Evolutionary conservation across 2,797 vertebrate species (phyloP).

Genomic region (Xenentodon cancila): DNA sequence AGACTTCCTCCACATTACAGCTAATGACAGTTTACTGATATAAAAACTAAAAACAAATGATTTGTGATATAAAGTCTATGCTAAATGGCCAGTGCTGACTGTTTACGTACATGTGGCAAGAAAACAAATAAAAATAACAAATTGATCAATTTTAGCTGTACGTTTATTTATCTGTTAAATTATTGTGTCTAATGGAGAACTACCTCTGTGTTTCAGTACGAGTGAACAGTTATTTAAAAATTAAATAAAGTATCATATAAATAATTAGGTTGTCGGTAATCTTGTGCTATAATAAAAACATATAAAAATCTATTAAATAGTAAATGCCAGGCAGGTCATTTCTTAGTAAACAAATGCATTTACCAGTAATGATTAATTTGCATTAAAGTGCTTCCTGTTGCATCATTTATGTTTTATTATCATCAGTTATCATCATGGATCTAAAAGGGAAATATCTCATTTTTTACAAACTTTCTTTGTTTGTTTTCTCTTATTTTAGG

Average conservation of each 20-base stretch:
- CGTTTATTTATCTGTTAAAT: not conserved
- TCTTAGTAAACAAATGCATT: no score
- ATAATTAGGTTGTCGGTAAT: not conserved
- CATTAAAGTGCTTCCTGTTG: constrained; percentile 34
- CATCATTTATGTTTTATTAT: not conserved
- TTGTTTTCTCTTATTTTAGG: constrained; percentile 9
- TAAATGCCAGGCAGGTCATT: not conserved
- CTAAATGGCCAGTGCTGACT: no score
- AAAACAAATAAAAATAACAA: not conserved
- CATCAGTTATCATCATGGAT: not conserved
- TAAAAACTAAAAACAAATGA: no score
- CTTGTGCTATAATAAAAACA: no score
- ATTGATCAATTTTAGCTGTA: not conserved
- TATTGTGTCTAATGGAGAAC: constrained; percentile 19
- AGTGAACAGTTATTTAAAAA: constrained; percentile 7
- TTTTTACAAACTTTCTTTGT: not conserved
- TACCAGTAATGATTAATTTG: not conserved
- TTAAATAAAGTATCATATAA: not conserved
- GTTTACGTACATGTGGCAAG: not conserved
- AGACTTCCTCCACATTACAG: no score
- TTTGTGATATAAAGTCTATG: no score
- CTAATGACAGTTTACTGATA: no score
- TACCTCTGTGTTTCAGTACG: constrained; percentile 38
- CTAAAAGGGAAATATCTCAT: not conserved
- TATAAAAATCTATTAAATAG: not conserved